Percentiles rank a stretch among this genome's conserved stretches.
These are phyloP conservation scores for Pangasianodon gigas DNA, from an alignment of 2,113 vertebrate genomes.

Conservation along the genomic window DNA sequence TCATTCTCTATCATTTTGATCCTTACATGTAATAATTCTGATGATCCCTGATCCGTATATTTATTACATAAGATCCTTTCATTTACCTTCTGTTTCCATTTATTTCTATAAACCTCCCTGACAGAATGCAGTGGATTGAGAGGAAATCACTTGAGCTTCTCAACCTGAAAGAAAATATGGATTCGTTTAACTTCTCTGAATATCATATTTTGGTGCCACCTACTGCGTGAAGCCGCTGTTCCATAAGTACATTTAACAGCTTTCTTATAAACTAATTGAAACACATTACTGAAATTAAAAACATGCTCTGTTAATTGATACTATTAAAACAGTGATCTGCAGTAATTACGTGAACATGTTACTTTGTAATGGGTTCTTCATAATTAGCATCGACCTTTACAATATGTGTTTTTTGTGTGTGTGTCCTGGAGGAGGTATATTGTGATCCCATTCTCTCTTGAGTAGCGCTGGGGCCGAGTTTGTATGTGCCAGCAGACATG, in stretches of 20 bases:
- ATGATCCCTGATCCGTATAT: slow-evolving; percentile 5
- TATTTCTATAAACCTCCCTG: not conserved
- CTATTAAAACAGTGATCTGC: not conserved
- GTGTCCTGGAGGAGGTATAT: not conserved
- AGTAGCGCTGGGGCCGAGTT: slow-evolving; percentile 18
- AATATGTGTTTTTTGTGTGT: not conserved
- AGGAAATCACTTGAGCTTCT: not conserved
- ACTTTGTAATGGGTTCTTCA: not conserved
- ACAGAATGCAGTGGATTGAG: not conserved
- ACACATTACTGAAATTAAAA: not conserved
- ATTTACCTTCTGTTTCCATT: not conserved
- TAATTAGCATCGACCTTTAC: slow-evolving; percentile 20
- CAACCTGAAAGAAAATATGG: not conserved
- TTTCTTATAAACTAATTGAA: not conserved
- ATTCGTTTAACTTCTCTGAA: not conserved
- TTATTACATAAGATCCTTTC: slow-evolving; percentile 16
- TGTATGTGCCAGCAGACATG: slow-evolving; percentile 32
- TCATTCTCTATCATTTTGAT: not conserved
- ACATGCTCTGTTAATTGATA: not conserved
- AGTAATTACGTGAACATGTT: not conserved
- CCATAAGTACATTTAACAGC: not conserved
- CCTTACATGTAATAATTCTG: not conserved
- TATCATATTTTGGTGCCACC: not conserved
- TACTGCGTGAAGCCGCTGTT: not conserved
- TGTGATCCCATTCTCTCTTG: slow-evolving; percentile 19